Evolutionary conservation across 2,797 vertebrate species (phyloP), one percentile per base, ranked within the genome.

Genomic region (Halcyon smyrnensis): DNA sequence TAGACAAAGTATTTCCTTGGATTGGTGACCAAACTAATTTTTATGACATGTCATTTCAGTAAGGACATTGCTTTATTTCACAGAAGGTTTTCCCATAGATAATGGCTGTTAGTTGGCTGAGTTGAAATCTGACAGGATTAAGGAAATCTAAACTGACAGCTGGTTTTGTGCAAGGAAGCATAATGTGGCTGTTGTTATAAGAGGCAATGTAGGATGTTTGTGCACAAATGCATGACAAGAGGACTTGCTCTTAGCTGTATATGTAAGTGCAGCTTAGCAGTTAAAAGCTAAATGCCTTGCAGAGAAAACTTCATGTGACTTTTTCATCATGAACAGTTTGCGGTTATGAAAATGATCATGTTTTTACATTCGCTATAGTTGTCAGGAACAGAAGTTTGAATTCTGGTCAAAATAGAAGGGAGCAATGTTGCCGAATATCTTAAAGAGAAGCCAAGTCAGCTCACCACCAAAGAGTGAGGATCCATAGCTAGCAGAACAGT

Each of bases 141-240:
- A 97, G 97, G 97, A 98, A 98, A 98, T 98, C 81, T 97, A 97
- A 98, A 93, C 96, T 98, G 98, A 98, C 98, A 98, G 98, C 97
- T 97, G 96, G 96, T 98, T 98, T 98, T 98, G 96, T 97, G 97
- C 97, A 95, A 95, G 96, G 97, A 96, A 95, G 95, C 97, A 98
- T 97, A 97, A 98, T 97, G 97, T 96, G 70, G 87, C 95, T 97
- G 98, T 97, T 97, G 97, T 97, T 97, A 93, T 95, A 97, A 93
- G 95, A 96, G 93, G 96, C 63, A 27, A 91, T 89, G 91, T 96
- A 96, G 94, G 94, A 94, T 97, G 97, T 94, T 97, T 93, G 93
- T 90, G 94, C 90, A 90, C 95, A 97, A 96, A 94, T 85, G 96
- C 93, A 94, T 96, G 93, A 96, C 93, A 96, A 95, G 91, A 95